A percentile compares a stretch with the other conserved stretches of the same genome.
These are phyloP conservation scores for Selene dorsalis DNA, from an alignment of 2,797 vertebrate genomes.

Conservation along the genomic window DNA sequence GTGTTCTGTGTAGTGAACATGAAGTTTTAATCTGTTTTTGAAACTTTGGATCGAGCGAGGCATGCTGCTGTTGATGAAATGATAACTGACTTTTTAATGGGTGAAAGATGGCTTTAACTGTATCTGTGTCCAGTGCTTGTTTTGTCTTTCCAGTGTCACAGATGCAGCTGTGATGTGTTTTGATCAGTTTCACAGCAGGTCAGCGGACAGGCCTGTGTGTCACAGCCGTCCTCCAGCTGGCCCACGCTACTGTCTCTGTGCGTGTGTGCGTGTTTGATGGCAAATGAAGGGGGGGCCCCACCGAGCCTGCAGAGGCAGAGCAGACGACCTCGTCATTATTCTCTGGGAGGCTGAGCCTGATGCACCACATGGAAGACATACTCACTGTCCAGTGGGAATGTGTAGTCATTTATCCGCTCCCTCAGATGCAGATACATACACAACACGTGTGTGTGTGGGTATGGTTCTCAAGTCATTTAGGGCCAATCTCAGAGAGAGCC, in stretches of 20 bases:
- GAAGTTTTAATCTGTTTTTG: conserved; percentile 25
- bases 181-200: conserved; percentile 76
- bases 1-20: not conserved
- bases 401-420: conserved; percentile 57
- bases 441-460: conserved; percentile 9
- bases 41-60: not conserved
- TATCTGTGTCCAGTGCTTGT: conserved; percentile 33
- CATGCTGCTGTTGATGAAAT: not conserved
- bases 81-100: conserved; percentile 30
- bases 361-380: conserved; percentile 29
- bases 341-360: conserved; percentile 59
- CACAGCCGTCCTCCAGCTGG: conserved; percentile 50
- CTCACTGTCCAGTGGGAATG: conserved; percentile 55
- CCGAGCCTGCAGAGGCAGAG: conserved; percentile 50
- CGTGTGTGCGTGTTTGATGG: conserved; percentile 53
- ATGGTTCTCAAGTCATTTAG: conserved; percentile 65
- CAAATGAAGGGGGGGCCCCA: conserved; percentile 67
- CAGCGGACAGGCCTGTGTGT: conserved; percentile 58
- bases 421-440: conserved; percentile 37
- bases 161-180: conserved; percentile 67
- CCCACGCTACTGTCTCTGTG: conserved; percentile 31
- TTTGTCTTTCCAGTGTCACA: conserved; percentile 48
- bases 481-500: conserved; percentile 33
- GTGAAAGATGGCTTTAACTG: conserved; percentile 31
- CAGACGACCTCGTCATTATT: conserved; percentile 72